Conservation (phyloP, 2,113 vertebrate genomes). For the Chiloscyllium plagiosum region DNA sequence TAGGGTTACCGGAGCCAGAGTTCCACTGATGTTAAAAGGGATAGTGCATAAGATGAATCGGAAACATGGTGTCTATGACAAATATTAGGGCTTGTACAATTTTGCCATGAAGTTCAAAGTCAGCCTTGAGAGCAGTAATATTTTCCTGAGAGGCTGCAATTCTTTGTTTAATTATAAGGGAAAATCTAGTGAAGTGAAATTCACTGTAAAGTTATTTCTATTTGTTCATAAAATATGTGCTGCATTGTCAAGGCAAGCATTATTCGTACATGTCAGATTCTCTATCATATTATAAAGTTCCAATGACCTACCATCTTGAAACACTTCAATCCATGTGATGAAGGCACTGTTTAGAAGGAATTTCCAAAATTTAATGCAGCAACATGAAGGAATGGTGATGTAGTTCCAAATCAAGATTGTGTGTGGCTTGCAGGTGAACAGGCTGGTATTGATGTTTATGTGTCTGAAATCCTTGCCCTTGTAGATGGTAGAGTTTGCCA, state of each 20-base stretch:
- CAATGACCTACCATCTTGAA: not conserved
- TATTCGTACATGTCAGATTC: not conserved
- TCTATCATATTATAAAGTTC: not conserved
- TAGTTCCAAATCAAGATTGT: not conserved
- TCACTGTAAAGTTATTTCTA: not conserved
- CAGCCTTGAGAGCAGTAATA: not conserved
- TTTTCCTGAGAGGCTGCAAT: not conserved
- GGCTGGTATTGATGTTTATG: not conserved
- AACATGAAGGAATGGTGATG: not conserved
- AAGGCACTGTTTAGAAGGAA: not conserved
- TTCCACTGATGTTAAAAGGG: not conserved
- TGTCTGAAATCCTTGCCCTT: not conserved
- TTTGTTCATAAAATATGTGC: not conserved
- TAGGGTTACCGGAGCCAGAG: not conserved
- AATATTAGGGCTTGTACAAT: not conserved
- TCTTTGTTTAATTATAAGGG: not conserved
- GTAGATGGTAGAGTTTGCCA: not conserved
- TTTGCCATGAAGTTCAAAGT: not conserved
- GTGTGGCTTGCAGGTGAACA: not conserved
- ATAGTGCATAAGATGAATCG: not conserved
- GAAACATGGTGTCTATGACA: not conserved
- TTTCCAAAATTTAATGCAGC: not conserved
- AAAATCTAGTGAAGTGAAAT: not conserved
- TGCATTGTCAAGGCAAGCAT: not conserved
- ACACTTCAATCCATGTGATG: not conserved